Base-by-base conservation (phyloP, 1,140 invertebrate species). In the Drosophila kikkawai region DNA sequence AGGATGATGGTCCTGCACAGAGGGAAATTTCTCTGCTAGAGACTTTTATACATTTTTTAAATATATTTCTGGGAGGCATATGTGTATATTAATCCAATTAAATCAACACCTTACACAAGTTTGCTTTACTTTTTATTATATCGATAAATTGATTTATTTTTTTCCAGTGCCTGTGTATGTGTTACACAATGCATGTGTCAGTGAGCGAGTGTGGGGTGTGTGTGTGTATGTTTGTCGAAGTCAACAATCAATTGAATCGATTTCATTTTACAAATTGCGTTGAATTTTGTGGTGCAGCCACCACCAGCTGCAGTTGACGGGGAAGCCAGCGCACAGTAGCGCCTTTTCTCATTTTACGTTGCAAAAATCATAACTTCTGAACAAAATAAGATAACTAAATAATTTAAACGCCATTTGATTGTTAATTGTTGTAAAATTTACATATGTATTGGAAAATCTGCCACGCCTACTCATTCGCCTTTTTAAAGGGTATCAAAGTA, bases 221-320 rank as follows among this genome's bases (percentile, higher is more conserved):
- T 70, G 58, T 47, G 57, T 65, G 65, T 69, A 64, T 80, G 76
- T 77, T 79, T 85, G 79, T 66, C 71, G 79, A 90, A 90, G 81
- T 90, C 85, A 90, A 90, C 85, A 90, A 90, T 90, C 85, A 90
- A 90, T 90, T 90, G 85, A 90, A 90, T 90, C 85, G 85, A 90
- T 90, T 90, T 90, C 85, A 90, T 90, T 90, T 90, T 90, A 90
- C 85, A 90, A 90, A 90, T 90, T 90, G 85, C 85, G 85, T 90
- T 90, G 86, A 90, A 90, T 90, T 90, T 90, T 90, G 85, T 82
- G 85, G 85, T 90, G 85, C 85, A 90, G 85, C 78, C 85, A 73
- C 70, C 69, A 73, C 29, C 70, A 90, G 85, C 85, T 90, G 85
- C 85, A 90, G 81, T 90, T 90, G 85, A 90, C 85, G 81, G 85